Evolutionary conservation across 2,888 invertebrate genomes (phyloP), one percentile per base, ranked within the genome.

Genomic region (Spisula solida): DNA sequence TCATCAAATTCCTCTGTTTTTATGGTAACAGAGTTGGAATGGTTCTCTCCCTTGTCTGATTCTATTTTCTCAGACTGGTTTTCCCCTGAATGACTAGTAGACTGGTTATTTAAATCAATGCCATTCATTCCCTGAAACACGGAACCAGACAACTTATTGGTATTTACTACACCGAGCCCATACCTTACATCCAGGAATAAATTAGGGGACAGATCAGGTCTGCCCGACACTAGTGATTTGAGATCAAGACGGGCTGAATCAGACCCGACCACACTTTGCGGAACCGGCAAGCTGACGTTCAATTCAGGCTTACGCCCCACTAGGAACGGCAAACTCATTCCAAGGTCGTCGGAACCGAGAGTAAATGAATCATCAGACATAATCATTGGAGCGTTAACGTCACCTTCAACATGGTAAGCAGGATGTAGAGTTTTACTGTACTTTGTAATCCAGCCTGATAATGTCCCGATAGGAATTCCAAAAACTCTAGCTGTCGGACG

Each of bases 401-500:
- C 82, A 10, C 84, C 79, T n/a, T 85, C 80, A 29, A 82, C 87
- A 29, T 90, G 88, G 70, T 89, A 90, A 0, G 86, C 88, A 12
- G 92, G 92, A 75, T 92, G 88, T 16, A 92, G 87, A 12, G 81
- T 41, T 31, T 82, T 66, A 8, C 88, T 87, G 79, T 92, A 92
- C 47, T 92, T 92, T 31, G 92, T 82, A 55, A 92, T 92, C 92
- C 92, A 92, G 10, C 92, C 92, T 0, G 92, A 92, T 47, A 92
- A 55, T n/a, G 92, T 92, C 14, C 92, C 92, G 12, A 92, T 86
- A 0, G 92, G 92, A 85, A 92, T 89, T 66, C 86, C 79, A 34
- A 92, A 89, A 25, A 92, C 92, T 66, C 92, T 80, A 6, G 92
- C 92, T 29, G 92, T 92, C 20, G 92, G 92, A 12, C 92, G 89